phyloP scores from a whole-genome alignment of 2,113 vertebrate genomes.

The Scopus umbretta region DNA sequence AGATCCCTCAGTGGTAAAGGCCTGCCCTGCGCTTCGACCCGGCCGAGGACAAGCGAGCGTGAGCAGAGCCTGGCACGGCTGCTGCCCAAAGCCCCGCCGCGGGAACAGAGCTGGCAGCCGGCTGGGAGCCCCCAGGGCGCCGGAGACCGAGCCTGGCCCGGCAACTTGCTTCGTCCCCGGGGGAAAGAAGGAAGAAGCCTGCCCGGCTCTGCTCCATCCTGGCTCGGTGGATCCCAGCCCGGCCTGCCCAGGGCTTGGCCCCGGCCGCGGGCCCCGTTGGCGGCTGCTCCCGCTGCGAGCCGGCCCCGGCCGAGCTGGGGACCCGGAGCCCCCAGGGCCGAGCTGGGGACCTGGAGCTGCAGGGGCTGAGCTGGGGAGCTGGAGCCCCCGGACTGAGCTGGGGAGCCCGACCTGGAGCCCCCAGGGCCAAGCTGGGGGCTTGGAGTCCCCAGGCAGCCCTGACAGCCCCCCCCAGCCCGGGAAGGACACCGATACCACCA shows the following conservation, averaged over 20 bases:
- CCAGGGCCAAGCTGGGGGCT: no score
- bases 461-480: neutral
- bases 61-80: neutral
- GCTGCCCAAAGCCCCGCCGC: neutral
- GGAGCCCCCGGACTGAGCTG: neutral
- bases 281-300: neutral
- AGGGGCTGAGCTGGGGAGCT: no score
- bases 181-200: neutral
- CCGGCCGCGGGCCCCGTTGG: constrained; percentile 64
- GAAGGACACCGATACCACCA: neutral
- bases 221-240: neutral
- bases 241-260: constrained; percentile 69
- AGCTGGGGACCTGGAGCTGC: no score
- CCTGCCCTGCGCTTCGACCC: neutral
- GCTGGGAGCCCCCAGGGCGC: neutral
- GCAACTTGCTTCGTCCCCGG: neutral
- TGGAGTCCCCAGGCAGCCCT: no score
- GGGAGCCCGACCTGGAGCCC: no score
- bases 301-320: no score
- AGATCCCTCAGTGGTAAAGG: fast-evolving
- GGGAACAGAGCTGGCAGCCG: neutral
- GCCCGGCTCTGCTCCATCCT: neutral
- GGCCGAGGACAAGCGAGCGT: neutral
- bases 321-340: no score
- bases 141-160: neutral